phyloP scores from a whole-genome alignment of 2,888 invertebrate genomes.

The Meloe dianella region DNA sequence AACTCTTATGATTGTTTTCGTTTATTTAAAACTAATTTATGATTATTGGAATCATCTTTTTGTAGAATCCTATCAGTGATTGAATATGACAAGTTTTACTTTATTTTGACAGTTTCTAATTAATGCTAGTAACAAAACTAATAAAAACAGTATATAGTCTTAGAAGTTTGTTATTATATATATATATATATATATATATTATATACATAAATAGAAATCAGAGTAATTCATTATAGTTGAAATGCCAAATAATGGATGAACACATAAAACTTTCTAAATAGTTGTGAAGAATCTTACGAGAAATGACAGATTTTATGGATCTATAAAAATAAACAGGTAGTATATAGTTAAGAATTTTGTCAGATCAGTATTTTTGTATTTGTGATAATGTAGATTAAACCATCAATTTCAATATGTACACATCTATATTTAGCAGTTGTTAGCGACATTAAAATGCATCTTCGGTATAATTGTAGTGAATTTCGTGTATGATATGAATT shows the following conservation, averaged over 20 bases:
- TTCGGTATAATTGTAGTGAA: not conserved
- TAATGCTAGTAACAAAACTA: not conserved
- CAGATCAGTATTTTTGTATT: not conserved
- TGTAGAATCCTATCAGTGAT: not conserved
- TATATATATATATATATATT: too few species aligned
- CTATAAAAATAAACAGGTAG: not conserved
- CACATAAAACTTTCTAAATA: not conserved
- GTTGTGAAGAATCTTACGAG: not conserved
- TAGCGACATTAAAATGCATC: not conserved
- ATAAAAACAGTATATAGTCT: not conserved
- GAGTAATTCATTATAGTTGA: constrained; percentile 2
- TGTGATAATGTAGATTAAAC: not conserved
- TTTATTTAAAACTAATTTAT: constrained; percentile 13
- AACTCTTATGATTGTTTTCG: constrained; percentile 8
- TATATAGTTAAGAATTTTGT: not conserved
- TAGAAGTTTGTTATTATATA: too few species aligned
- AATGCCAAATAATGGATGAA: not conserved
- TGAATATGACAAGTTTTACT: not conserved
- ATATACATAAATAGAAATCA: constrained; percentile 4
- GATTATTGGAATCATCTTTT: constrained; percentile 21
- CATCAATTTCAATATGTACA: not conserved
- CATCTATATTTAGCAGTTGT: not conserved
- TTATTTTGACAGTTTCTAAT: not conserved
- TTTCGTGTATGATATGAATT: not conserved
- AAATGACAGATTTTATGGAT: not conserved